Percentiles rank a stretch among this genome's conserved stretches.
These are phyloP conservation scores for Butorides virescens DNA, from an alignment of 2,113 vertebrate species.

Conservation along the genomic window DNA sequence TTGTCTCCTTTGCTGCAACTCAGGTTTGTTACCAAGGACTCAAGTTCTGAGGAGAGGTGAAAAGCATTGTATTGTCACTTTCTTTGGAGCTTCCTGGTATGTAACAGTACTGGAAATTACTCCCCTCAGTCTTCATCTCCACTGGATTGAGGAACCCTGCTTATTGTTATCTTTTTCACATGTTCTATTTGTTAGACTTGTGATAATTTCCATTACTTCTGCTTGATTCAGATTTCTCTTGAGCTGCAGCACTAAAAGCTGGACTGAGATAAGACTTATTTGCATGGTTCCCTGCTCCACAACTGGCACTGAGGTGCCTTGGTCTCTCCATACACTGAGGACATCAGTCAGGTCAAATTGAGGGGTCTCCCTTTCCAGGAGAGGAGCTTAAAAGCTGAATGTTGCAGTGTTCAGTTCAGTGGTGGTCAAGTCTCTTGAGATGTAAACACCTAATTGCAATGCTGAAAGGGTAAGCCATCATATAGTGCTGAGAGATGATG, in stretches of 20 bases:
- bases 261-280: background rate
- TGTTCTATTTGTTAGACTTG: background rate
- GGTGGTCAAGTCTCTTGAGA: background rate
- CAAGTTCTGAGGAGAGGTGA: background rate
- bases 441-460: background rate
- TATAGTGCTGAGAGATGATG: background rate
- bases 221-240: background rate
- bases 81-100: background rate
- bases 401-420: background rate
- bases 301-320: background rate
- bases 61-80: background rate
- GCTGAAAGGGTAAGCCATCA: background rate
- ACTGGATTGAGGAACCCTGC: background rate
- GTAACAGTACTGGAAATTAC: background rate
- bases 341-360: background rate
- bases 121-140: background rate
- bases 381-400: background rate
- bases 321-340: background rate
- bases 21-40: background rate
- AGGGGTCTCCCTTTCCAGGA: background rate
- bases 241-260: background rate
- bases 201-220: background rate
- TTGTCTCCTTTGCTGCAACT: background rate
- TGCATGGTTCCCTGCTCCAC: background rate
- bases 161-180: background rate